phyloP scores from a whole-genome alignment of 2,113 vertebrate genomes.

The Arizona elegans region DNA sequence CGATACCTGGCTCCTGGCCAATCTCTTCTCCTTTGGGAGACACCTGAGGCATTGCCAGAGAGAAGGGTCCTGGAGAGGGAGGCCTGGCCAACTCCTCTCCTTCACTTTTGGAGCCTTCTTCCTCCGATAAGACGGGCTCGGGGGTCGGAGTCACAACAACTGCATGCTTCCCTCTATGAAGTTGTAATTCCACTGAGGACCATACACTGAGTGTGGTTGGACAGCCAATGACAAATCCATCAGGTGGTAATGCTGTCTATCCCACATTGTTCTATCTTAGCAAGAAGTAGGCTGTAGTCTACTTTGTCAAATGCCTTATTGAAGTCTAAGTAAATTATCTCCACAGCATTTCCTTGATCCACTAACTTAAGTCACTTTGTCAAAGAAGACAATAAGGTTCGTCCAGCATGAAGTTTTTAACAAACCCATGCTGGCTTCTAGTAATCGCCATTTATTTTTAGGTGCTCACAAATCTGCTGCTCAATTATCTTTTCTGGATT shows the following conservation, averaged over 20 bases:
- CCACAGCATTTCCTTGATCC: background rate
- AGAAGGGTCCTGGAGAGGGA: no score
- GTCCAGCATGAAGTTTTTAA: background rate
- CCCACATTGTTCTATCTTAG: background rate
- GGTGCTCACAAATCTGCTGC: background rate
- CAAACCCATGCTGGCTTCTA: background rate
- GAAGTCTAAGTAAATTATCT: background rate
- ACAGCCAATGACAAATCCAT: background rate
- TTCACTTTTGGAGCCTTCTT: no score
- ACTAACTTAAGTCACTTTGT: background rate
- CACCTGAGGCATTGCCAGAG: no score
- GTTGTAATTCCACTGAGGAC: background rate
- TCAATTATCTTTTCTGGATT: background rate
- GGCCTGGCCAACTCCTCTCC: no score
- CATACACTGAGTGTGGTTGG: background rate
- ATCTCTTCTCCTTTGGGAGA: no score
- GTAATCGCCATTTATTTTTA: background rate
- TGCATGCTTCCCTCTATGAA: background rate
- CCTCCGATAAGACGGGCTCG: no score
- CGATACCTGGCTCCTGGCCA: no score
- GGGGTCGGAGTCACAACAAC: no score
- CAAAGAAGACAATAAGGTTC: background rate
- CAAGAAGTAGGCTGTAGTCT: background rate
- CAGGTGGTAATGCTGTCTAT: background rate
- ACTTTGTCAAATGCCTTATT: background rate